These are phyloP conservation scores for Callopanchax toddi DNA, from an alignment of 2,113 vertebrate species.

Conservation along the genomic window DNA sequence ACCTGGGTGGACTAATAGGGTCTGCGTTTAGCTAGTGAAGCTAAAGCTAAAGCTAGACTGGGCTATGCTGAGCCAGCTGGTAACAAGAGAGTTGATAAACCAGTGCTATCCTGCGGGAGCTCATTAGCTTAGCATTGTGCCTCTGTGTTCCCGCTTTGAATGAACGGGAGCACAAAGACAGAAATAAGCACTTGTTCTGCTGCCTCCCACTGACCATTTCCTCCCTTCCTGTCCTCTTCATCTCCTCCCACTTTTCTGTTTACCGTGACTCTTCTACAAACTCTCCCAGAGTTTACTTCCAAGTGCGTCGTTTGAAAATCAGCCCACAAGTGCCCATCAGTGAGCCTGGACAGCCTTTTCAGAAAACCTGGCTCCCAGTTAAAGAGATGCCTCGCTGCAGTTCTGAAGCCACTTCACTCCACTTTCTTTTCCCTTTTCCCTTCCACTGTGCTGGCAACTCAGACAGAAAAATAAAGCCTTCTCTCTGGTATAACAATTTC, in stretches of 20 bases:
- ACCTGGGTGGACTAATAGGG: constrained; percentile 13
- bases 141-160: constrained; percentile 55
- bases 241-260: neutral
- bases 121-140: constrained; percentile 75
- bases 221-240: neutral
- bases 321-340: constrained; percentile 8
- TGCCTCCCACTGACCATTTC: constrained; percentile 29
- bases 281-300: constrained; percentile 5
- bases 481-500: constrained; percentile 18
- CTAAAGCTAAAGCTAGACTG: constrained; percentile 29
- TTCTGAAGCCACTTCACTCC: constrained; percentile 33
- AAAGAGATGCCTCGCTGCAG: constrained; percentile 31
- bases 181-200: constrained; percentile 18
- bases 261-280: neutral
- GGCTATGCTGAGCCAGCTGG: constrained; percentile 27
- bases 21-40: constrained; percentile 37
- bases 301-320: constrained; percentile 15
- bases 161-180: constrained; percentile 48
- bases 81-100: constrained; percentile 52
- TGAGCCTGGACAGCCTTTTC: constrained; percentile 23
- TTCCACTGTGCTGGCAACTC: constrained; percentile 20
- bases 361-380: constrained; percentile 38
- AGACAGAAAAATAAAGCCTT: constrained; percentile 16
- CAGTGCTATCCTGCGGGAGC: constrained; percentile 66
- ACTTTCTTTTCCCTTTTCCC: constrained; percentile 9